Evolutionary conservation across 1,140 invertebrate species (phyloP), one percentile per base, ranked within the genome.

Genomic region (Adoxophyes honmai): DNA sequence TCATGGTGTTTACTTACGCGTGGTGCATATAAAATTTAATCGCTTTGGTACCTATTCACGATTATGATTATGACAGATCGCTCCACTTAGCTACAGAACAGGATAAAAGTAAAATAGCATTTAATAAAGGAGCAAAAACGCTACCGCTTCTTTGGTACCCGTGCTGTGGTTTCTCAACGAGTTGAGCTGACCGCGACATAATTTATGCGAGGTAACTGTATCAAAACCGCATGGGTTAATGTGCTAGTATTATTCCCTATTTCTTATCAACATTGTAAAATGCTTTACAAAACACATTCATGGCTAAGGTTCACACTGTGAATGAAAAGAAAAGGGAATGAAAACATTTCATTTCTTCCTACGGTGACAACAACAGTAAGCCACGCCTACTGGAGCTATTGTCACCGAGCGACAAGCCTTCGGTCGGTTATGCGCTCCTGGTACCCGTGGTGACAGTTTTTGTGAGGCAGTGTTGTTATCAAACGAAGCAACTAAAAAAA

Each of bases 401-500:
- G 42, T 48, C 42, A 48, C 21, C 4, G 11, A 7, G 10, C 57
- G 38, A 34, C 52, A 52, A 53, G 57, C 64, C 59, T 62, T 34
- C 34, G 18, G 8, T 7, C 1, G 9, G 52, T 66, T 71, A 73
- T 81, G 66, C 13, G 38, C 11, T 55, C 71, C 70, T 78, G 48
- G 75, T 81, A 70, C 34, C 18, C 14, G 39, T 59, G 70, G 70
- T 73, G 75, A 80, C 75, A 80, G 61, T 79, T 69, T 75, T 70
- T 57, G 60, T 38, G 53, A 52, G 58, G 60, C 59, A 57, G 57
- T 34, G 21, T 10, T 34, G 33, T 21, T 53, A 15, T 38, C 21
- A 34, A 18, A 15, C 13, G 8, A 34, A 64, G 62, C n/a, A n/a
- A 33, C 59, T 59, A 60, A 67, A 58, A 55, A n/a, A n/a, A n/a